phyloP scores from a whole-genome alignment of 2,797 vertebrate species.

The Phoebastria nigripes region DNA sequence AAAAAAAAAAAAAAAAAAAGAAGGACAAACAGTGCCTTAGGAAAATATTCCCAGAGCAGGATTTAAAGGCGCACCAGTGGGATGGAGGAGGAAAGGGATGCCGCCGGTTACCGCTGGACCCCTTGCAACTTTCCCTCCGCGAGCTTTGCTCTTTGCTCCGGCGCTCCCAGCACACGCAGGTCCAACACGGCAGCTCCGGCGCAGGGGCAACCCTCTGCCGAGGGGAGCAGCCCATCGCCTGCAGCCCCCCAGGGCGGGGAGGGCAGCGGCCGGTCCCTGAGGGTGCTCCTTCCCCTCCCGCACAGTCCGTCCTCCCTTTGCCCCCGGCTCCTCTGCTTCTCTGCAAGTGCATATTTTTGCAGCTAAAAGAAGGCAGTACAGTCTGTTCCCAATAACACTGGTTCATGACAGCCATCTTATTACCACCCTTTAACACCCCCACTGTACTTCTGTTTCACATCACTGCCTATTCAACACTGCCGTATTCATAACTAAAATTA shows the following conservation, averaged over 20 bases:
- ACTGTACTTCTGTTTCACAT: conserved; percentile 54
- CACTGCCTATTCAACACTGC: conserved; percentile 18
- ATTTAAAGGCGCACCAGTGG: neutral
- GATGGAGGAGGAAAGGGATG: neutral
- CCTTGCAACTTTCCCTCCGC: fast-evolving
- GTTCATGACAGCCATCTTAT: conserved; percentile 67
- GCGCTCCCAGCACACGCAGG: neutral
- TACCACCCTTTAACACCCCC: conserved; percentile 62
- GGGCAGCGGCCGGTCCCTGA: neutral
- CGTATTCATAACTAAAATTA: conserved; percentile 29
- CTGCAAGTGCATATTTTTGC: neutral
- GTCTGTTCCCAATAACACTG: conserved; percentile 39
- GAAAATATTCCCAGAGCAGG: neutral
- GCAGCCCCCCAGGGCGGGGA: neutral
- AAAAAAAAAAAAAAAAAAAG: neutral
- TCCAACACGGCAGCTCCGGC: fast-evolving
- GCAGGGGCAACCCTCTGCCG: neutral
- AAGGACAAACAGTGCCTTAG: neutral
- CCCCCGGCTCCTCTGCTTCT: neutral
- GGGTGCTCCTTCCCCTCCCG: neutral
- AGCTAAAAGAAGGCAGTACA: conserved; percentile 31
- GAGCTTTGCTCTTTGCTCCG: neutral
- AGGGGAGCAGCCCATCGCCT: neutral
- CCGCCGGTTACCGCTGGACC: neutral
- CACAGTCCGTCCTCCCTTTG: neutral